Percentiles rank a stretch among this genome's conserved stretches.
Evolutionary conservation across 1,140 invertebrate genomes (phyloP).

Genomic region (Aphaenogaster ashmeadi): DNA sequence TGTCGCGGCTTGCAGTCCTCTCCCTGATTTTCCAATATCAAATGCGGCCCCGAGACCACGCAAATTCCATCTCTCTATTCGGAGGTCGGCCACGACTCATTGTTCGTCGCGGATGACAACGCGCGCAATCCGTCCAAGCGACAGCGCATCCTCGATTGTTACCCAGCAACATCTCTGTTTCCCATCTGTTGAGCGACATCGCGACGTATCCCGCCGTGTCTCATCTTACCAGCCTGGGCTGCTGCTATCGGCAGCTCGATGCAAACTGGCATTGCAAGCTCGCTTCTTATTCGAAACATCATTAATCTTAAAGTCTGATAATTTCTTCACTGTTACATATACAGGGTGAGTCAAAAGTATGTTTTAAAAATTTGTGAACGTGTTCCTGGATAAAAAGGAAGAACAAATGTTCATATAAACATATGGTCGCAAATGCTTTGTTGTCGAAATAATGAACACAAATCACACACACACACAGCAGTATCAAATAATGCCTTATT

Average conservation of each 20-base stretch:
- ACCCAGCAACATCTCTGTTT: conserved; percentile 52
- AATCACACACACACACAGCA: too few relatives aligned
- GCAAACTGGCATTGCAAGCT: conserved; percentile 15
- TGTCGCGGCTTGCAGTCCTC: conserved; percentile 22
- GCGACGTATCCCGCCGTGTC: conserved; percentile 31
- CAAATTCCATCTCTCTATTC: conserved; percentile 60
- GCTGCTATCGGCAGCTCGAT: conserved; percentile 49
- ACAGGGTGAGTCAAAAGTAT: too few relatives aligned
- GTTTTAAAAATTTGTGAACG: too few relatives aligned
- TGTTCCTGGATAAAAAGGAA: too few relatives aligned
- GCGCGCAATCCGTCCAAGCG: conserved; percentile 49
- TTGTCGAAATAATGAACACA: too few relatives aligned
- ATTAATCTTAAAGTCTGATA: conserved; percentile 9
- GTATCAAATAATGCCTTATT: too few relatives aligned
- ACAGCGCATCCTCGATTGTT: conserved; percentile 54
- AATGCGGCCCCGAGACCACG: conserved; percentile 46
- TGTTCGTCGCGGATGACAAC: conserved; percentile 59
- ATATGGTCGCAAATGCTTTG: too few relatives aligned
- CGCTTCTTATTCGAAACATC: neutral
- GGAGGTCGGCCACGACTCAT: conserved; percentile 52
- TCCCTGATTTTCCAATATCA: conserved; percentile 62
- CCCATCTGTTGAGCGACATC: conserved; percentile 55
- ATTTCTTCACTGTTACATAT: neutral
- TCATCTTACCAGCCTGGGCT: conserved; percentile 20
- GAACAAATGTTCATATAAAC: too few relatives aligned